Percentiles rank a stretch among this genome's conserved stretches.
Evolutionary conservation across 2,113 vertebrate genomes (phyloP).

Genomic region (Corvus hawaiiensis): DNA sequence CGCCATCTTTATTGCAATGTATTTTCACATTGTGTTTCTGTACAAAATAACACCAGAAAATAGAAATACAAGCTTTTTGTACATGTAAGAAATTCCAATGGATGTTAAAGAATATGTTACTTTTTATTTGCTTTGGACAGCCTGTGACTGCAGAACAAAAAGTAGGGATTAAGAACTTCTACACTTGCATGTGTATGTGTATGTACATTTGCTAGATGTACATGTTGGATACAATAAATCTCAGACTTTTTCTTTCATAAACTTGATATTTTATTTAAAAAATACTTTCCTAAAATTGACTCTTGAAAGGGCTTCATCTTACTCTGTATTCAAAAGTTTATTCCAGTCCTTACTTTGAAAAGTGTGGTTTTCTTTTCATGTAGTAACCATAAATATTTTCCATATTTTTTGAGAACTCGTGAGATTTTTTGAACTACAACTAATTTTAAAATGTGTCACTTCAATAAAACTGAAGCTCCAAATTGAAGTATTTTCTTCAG

Average conservation of each 20-base stretch:
- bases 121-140: not conserved
- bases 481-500: not conserved
- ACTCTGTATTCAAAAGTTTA: not conserved
- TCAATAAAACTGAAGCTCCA: not conserved
- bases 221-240: not conserved
- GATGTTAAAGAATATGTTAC: not conserved
- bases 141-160: not conserved
- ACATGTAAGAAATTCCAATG: not conserved
- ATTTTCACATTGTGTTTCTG: not conserved
- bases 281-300: not conserved
- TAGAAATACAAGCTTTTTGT: not conserved
- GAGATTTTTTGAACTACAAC: not conserved
- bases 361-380: not conserved
- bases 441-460: not conserved
- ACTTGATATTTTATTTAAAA: not conserved
- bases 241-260: not conserved
- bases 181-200: not conserved
- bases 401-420: not conserved
- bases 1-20: not conserved
- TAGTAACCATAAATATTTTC: not conserved
- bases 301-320: not conserved
- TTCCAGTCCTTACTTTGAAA: not conserved
- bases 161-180: not conserved
- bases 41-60: not conserved
- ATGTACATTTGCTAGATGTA: not conserved